Evolutionary conservation across 1,140 invertebrate genomes (phyloP).

Genomic region (Triops cancriformis): DNA sequence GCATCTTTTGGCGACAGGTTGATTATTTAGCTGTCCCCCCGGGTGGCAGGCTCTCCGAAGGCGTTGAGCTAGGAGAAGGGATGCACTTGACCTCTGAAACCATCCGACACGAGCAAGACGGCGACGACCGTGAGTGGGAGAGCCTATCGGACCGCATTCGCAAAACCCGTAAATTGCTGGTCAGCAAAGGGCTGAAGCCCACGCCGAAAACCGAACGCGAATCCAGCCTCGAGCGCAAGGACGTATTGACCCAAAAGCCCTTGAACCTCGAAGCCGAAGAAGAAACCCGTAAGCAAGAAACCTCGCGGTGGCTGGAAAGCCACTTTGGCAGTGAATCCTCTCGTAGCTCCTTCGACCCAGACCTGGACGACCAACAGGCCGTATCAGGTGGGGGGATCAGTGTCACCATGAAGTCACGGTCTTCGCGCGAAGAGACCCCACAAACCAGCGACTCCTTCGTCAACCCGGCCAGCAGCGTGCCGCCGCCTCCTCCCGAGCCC

Average conservation of each 20-base stretch:
- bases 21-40: constrained; percentile 38
- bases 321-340: constrained; percentile 68
- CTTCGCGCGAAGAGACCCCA: constrained; percentile 23
- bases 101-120: constrained; percentile 43
- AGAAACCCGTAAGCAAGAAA: constrained; percentile 76
- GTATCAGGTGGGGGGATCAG: constrained; percentile 54
- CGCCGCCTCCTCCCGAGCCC: constrained; percentile 31
- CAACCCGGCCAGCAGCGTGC: constrained; percentile 31
- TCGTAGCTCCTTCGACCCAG: constrained; percentile 32
- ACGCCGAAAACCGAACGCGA: constrained; percentile 30
- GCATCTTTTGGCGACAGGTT: constrained; percentile 27
- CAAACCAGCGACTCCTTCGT: constrained; percentile 16
- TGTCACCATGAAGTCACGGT: constrained; percentile 62
- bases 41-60: constrained; percentile 34
- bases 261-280: constrained; percentile 77
- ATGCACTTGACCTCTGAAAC: constrained; percentile 35
- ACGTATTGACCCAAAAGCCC: constrained; percentile 66
- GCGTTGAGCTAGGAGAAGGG: constrained; percentile 35
- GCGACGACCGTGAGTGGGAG: constrained; percentile 60
- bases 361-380: constrained; percentile 31
- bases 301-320: constrained; percentile 77
- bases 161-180: constrained; percentile 46
- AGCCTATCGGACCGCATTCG: constrained; percentile 62
- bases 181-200: constrained; percentile 36
- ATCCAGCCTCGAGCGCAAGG: constrained; percentile 51